Conservation (phyloP, 2,797 vertebrate genomes). For the Eulemur albifrons region DNA sequence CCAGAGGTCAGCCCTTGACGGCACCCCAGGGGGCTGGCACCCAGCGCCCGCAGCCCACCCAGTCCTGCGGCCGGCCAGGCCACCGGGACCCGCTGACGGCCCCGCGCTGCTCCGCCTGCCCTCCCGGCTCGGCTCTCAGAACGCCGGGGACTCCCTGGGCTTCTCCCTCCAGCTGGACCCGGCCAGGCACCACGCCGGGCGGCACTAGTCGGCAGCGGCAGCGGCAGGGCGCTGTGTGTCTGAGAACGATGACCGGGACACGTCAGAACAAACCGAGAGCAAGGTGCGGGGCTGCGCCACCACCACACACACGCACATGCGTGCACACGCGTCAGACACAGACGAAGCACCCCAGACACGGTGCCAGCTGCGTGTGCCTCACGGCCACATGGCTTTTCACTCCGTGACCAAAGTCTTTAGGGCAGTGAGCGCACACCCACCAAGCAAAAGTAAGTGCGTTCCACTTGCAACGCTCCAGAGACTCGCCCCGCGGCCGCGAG, state of each 20-base stretch:
- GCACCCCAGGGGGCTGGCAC: no score
- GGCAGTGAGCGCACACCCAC: accelerated
- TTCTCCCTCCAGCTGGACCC: accelerated
- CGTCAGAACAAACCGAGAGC: background rate
- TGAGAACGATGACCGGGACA: no score
- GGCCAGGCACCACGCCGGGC: no score
- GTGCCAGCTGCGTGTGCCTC: accelerated
- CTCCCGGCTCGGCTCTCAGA: background rate
- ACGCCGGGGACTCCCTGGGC: background rate
- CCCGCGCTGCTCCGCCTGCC: background rate
- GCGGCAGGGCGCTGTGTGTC: background rate
- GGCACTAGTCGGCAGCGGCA: accelerated
- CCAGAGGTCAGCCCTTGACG: accelerated
- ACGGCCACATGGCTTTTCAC: background rate
- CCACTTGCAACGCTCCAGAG: background rate
- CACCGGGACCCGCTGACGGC: accelerated
- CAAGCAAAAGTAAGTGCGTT: background rate
- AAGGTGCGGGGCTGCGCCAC: no score
- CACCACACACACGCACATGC: accelerated
- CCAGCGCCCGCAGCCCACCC: accelerated
- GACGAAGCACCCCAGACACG: background rate
- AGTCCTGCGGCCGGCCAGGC: background rate
- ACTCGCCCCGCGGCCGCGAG: accelerated
- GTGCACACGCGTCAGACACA: accelerated
- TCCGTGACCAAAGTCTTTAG: accelerated